A percentile compares a stretch with the other conserved stretches of the same genome.
Evolutionary conservation across 2,888 invertebrate genomes (phyloP).

Genomic region (Drosophila limbata): DNA sequence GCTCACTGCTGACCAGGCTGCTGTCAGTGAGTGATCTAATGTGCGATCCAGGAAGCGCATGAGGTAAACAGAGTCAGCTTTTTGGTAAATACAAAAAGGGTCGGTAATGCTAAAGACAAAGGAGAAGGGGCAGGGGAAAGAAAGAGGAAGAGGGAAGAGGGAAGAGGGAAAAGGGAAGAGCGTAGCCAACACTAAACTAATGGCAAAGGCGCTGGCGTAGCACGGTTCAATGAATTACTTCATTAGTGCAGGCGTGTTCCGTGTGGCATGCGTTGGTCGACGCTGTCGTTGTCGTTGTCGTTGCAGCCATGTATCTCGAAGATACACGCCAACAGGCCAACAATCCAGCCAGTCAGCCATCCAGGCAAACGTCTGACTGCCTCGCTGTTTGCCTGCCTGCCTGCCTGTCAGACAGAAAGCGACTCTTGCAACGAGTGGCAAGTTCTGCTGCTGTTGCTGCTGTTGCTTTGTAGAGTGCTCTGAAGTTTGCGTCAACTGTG

Average conservation of each 20-base stretch:
- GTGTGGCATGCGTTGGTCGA: conserved; percentile 73
- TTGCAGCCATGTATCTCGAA: conserved; percentile 45
- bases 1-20: conserved; percentile 17
- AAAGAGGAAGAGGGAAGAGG: neutral
- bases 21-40: conserved; percentile 72
- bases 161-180: conserved; percentile 23
- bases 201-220: conserved; percentile 66
- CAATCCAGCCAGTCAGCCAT: conserved; percentile 24
- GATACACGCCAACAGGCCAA: conserved; percentile 26
- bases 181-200: conserved; percentile 75
- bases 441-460: conserved; percentile 36
- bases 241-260: conserved; percentile 79
- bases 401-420: conserved; percentile 40
- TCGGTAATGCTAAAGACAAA: neutral
- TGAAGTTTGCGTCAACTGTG: conserved; percentile 73
- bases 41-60: conserved; percentile 74
- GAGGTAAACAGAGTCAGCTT: conserved; percentile 23
- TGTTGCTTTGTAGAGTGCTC: conserved; percentile 3
- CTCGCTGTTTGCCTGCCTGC: conserved; percentile 23
- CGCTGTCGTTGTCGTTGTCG: conserved; percentile 23
- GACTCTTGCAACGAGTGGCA: conserved; percentile 52
- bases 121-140: neutral
- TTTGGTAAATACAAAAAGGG: conserved; percentile 49
- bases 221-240: conserved; percentile 83
- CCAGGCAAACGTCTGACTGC: conserved; percentile 33